phyloP scores from a whole-genome alignment of 1,140 invertebrate species.

The Scaptomyza hsui region DNA sequence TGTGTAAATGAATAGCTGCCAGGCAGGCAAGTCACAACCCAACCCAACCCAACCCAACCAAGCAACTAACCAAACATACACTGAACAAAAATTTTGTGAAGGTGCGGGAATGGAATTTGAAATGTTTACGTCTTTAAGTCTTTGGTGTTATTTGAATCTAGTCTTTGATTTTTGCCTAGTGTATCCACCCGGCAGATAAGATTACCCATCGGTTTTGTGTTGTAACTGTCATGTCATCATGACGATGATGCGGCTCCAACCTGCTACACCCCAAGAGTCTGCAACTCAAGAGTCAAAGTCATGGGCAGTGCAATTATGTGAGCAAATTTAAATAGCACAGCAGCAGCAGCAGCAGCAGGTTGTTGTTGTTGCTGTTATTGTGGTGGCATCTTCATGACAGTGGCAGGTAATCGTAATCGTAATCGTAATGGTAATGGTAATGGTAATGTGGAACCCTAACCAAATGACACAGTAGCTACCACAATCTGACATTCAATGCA shows the following conservation, averaged over 20 bases:
- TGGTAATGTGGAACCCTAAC: slow-evolving; percentile 40
- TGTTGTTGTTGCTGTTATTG: neutral
- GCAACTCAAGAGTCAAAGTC: slow-evolving; percentile 29
- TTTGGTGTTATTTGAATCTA: no score
- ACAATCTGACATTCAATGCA: slow-evolving; percentile 74
- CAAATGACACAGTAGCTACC: slow-evolving; percentile 56
- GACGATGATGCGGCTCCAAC: slow-evolving; percentile 62
- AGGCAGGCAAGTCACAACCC: slow-evolving; percentile 45
- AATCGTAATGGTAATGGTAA: slow-evolving; percentile 27
- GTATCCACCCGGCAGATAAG: slow-evolving; percentile 40
- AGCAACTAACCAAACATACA: slow-evolving; percentile 1
- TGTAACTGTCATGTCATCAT: slow-evolving; percentile 81
- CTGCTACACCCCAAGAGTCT: slow-evolving; percentile 28
- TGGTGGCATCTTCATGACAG: slow-evolving; percentile 24
- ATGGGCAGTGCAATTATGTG: slow-evolving; percentile 75
- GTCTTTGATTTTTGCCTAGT: neutral
- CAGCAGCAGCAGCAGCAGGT: slow-evolving; percentile 1
- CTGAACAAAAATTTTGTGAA: neutral
- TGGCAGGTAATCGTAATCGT: slow-evolving; percentile 15
- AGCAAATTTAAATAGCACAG: slow-evolving; percentile 76
- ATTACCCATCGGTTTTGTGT: slow-evolving; percentile 57
- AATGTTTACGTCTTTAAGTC: no score
- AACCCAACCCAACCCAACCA: slow-evolving; percentile 7
- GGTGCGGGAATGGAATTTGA: no score
- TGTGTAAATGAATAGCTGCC: slow-evolving; percentile 79